phyloP scores from a whole-genome alignment of 35 echinoderm and acorn worm species.

The Acanthaster planci region DNA sequence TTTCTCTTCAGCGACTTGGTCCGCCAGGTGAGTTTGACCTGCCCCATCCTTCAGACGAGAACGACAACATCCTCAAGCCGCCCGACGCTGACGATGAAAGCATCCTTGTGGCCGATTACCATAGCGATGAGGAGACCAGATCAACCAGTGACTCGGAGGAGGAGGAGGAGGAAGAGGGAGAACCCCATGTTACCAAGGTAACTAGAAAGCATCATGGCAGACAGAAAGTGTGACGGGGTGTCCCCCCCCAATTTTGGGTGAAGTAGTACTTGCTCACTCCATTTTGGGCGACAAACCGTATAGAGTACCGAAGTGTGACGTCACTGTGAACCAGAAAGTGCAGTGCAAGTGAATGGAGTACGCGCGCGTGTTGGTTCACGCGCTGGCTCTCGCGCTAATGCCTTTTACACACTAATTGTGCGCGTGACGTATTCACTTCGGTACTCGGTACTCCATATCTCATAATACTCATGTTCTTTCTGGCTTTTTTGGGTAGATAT shows the following conservation, averaged over 20 bases:
- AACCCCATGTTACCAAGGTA: constrained; percentile 78
- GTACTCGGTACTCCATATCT: too few species aligned
- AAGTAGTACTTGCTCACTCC: too few species aligned
- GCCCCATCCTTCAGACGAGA: constrained; percentile 22
- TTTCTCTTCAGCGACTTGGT: background rate
- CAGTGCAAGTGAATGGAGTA: too few species aligned
- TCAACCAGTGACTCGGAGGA: constrained; percentile 36
- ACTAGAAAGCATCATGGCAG: background rate
- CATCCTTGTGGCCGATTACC: constrained; percentile 79
- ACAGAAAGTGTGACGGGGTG: too few species aligned
- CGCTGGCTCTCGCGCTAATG: too few species aligned
- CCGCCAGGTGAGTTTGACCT: background rate
- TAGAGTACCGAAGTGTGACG: too few species aligned
- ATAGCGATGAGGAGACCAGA: constrained; percentile 64
- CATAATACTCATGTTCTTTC: background rate
- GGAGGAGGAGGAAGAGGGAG: constrained; percentile 53
- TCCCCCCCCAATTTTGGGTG: too few species aligned
- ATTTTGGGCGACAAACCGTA: too few species aligned
- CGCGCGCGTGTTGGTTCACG: too few species aligned
- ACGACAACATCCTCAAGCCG: constrained; percentile 25
- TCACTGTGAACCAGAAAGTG: too few species aligned
- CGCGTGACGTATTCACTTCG: too few species aligned
- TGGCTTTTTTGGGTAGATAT: constrained; percentile 65
- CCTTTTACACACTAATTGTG: too few species aligned
- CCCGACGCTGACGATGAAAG: constrained; percentile 58